These are phyloP conservation scores for Mustela nigripes DNA, from an alignment of 2,113 vertebrate species.

Conservation along the genomic window DNA sequence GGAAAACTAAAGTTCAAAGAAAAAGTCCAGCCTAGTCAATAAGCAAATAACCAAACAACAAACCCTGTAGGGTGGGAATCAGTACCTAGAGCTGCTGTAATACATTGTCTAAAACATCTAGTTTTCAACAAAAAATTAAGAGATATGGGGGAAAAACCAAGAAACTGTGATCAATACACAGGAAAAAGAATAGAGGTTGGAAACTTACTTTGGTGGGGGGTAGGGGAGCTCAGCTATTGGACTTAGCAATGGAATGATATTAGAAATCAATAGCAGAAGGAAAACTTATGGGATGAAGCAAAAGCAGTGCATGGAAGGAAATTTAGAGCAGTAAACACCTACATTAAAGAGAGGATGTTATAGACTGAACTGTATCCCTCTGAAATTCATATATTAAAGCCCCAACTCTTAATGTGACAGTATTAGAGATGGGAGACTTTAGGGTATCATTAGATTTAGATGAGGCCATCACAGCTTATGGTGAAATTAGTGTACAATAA, in stretches of 20 bases:
- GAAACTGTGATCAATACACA: background rate
- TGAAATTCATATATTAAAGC: background rate
- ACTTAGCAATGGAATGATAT: background rate
- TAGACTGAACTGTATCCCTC: background rate
- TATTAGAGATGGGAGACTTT: background rate
- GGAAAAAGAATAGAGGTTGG: background rate
- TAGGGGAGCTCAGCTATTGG: background rate
- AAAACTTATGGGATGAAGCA: background rate
- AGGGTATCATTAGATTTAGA: background rate
- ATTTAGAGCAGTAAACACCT: background rate
- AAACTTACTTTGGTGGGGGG: background rate
- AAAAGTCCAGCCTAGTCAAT: background rate
- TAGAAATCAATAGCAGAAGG: background rate
- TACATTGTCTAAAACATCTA: constrained; percentile 16
- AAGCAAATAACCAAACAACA: constrained; percentile 12
- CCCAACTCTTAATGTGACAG: background rate
- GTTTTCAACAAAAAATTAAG: constrained; percentile 11
- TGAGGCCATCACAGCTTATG: background rate
- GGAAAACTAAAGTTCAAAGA: background rate
- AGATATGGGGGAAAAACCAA: background rate
- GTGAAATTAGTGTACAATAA: background rate
- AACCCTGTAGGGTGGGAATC: background rate
- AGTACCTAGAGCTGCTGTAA: background rate
- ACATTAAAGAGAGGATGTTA: constrained; percentile 4
- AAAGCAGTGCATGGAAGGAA: background rate